A percentile compares a stretch with the other conserved stretches of the same genome.
phyloP scores from a whole-genome alignment of 2,888 invertebrate genomes.

The Xylota sylvarum region DNA sequence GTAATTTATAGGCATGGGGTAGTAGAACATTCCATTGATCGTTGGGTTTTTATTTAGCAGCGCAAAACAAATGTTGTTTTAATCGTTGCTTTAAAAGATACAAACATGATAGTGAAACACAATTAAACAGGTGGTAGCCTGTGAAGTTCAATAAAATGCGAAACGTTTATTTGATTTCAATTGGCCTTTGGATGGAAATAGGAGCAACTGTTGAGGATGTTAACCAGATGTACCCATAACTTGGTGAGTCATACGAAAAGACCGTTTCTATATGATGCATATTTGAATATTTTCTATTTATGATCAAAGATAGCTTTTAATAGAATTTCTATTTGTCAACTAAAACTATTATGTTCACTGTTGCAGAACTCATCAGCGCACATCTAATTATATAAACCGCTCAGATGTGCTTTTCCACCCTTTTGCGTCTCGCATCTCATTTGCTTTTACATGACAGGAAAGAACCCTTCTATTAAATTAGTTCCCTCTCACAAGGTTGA shows the following conservation, averaged over 20 bases:
- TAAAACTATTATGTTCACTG: neutral
- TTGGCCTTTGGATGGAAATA: slow-evolving; percentile 10
- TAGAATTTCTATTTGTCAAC: neutral
- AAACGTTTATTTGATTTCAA: neutral
- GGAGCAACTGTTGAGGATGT: neutral
- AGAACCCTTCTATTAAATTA: slow-evolving; percentile 4
- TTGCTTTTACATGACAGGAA: neutral
- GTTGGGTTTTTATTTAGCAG: slow-evolving; percentile 2
- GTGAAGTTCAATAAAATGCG: neutral
- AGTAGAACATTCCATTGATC: slow-evolving; percentile 31
- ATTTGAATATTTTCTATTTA: neutral
- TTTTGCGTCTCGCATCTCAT: neutral
- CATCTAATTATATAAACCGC: neutral
- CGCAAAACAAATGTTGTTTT: slow-evolving; percentile 6
- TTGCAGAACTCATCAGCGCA: neutral
- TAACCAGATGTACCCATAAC: neutral
- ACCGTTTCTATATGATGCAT: neutral
- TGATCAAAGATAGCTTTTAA: no score
- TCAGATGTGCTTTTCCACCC: neutral
- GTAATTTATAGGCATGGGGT: slow-evolving; percentile 24
- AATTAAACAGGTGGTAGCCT: slow-evolving; percentile 8
- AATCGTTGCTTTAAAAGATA: neutral
- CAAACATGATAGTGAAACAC: neutral
- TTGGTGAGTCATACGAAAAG: neutral
- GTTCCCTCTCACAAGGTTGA: neutral